These are phyloP conservation scores for Erithacus rubecula DNA, from an alignment of 2,797 vertebrate species.

Conservation along the genomic window DNA sequence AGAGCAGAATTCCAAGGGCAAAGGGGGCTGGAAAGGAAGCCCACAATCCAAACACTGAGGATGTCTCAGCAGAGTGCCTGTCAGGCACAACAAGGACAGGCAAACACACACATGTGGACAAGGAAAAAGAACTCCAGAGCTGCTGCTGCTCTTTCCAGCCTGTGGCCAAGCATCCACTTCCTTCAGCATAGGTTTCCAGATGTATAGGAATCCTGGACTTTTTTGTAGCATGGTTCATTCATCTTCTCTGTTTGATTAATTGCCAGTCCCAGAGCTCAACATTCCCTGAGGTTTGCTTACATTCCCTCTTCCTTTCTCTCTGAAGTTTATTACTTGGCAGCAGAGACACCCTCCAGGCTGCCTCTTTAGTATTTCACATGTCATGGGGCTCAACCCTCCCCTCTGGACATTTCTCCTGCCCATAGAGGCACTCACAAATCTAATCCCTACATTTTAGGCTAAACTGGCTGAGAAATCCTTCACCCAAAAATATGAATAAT, in stretches of 20 bases:
- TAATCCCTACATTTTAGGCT: background rate
- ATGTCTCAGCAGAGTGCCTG: constrained; percentile 69
- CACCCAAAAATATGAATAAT: background rate
- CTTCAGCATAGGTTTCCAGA: background rate
- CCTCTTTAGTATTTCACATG: background rate
- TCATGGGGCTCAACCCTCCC: background rate
- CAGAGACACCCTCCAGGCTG: background rate
- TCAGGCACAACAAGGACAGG: constrained; percentile 10
- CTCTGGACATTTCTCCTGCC: background rate
- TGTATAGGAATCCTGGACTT: background rate
- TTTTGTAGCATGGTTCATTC: constrained; percentile 5
- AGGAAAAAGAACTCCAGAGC: background rate
- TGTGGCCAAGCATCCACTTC: background rate
- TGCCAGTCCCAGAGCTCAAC: constrained; percentile 16
- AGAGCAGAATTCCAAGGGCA: constrained; percentile 83
- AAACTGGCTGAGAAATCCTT: background rate
- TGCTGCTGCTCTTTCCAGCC: background rate
- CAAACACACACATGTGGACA: background rate
- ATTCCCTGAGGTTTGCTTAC: constrained; percentile 46
- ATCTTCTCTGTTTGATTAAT: constrained; percentile 62
- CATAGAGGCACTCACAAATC: background rate
- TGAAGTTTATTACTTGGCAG: constrained; percentile 12
- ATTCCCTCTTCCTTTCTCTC: background rate
- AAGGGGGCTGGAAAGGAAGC: constrained; percentile 79
- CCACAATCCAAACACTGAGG: constrained; percentile 87